These are phyloP conservation scores for Thymelicus sylvestris DNA, from an alignment of 2,888 invertebrate genomes.

Conservation along the genomic window DNA sequence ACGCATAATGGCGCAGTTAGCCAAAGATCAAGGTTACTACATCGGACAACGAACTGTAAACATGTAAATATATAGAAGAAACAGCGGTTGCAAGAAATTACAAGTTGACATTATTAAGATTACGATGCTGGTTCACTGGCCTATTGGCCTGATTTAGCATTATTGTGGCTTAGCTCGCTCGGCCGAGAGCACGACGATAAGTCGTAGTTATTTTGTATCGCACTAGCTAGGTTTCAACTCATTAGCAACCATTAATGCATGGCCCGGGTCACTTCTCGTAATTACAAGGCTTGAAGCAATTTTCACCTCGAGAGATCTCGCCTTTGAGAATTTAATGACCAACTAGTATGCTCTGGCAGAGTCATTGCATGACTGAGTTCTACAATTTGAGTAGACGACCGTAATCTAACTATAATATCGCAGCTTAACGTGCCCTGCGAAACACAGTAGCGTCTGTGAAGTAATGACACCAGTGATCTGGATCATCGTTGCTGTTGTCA, in stretches of 20 bases:
- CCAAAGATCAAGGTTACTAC: conserved; percentile 32
- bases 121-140: conserved; percentile 6
- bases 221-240: background rate
- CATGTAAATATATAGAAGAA: background rate
- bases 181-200: background rate
- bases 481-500: too few species aligned
- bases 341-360: background rate
- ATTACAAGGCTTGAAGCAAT: too few species aligned
- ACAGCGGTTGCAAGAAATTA: background rate
- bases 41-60: conserved; percentile 24
- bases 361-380: background rate
- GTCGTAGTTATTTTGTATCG: background rate
- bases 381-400: too few species aligned
- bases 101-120: background rate
- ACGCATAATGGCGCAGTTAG: conserved; percentile 9
- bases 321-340: too few species aligned
- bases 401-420: too few species aligned
- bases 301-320: too few species aligned
- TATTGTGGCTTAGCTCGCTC: conserved; percentile 6
- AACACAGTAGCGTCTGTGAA: too few species aligned
- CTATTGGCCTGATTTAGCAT: conserved; percentile 6
- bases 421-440: too few species aligned
- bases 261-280: background rate
- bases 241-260: background rate
- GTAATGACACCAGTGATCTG: too few species aligned